Conservation (phyloP, 2,888 invertebrate species). For the Drosophila infuscata region DNA sequence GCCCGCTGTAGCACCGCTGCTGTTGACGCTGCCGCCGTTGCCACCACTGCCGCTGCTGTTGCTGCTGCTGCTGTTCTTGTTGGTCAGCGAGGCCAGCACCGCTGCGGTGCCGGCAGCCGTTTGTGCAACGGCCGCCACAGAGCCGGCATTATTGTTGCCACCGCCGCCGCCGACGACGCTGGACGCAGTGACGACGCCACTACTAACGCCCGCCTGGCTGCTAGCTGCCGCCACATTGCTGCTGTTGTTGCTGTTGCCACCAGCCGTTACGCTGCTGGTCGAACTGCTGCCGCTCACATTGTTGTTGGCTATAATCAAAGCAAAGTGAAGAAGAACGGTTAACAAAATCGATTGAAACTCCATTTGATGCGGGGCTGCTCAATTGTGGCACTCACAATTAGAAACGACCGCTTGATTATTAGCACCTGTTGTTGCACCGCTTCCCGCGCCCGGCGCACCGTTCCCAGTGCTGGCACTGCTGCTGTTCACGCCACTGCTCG, state of each 20-base stretch:
- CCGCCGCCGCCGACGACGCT: slow-evolving; percentile 53
- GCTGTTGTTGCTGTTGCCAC: slow-evolving; percentile 62
- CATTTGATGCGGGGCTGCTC: not conserved
- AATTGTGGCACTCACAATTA: slow-evolving; percentile 75
- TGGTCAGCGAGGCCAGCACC: slow-evolving; percentile 72
- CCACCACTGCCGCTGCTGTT: slow-evolving; percentile 67
- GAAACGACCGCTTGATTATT: slow-evolving; percentile 77
- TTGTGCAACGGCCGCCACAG: slow-evolving; percentile 80
- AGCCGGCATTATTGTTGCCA: slow-evolving; percentile 71
- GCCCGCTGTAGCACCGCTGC: slow-evolving; percentile 46
- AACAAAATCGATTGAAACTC: not conserved
- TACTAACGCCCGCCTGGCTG: slow-evolving; percentile 68
- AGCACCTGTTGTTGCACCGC: slow-evolving; percentile 74
- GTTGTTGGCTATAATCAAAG: slow-evolving; percentile 66
- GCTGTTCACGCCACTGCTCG: slow-evolving; percentile 83
- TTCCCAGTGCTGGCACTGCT: slow-evolving; percentile 78
- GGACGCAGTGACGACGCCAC: slow-evolving; percentile 60
- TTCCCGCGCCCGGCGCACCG: slow-evolving; percentile 75
- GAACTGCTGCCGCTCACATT: slow-evolving; percentile 75
- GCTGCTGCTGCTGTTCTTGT: slow-evolving; percentile 75
- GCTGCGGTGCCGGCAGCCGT: slow-evolving; percentile 69
- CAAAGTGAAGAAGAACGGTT: not conserved
- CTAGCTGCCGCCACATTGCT: slow-evolving; percentile 64
- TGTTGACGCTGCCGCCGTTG: slow-evolving; percentile 47
- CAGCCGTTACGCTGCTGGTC: slow-evolving; percentile 65